These are phyloP conservation scores for Zoanthus solanderi DNA, from an alignment of 92 coral and sea anemone genomes.

Conservation along the genomic window DNA sequence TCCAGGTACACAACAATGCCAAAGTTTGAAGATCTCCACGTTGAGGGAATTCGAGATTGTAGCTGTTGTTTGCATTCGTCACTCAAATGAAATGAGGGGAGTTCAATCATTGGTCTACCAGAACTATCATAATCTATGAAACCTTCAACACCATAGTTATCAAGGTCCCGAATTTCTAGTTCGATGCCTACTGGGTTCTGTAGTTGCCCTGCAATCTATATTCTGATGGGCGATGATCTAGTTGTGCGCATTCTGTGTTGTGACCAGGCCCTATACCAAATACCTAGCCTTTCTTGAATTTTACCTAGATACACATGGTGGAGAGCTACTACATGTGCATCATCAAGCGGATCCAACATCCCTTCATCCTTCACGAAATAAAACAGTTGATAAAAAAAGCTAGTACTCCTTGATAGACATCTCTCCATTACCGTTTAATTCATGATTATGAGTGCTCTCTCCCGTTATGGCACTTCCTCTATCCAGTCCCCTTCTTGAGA, in stretches of 20 bases:
- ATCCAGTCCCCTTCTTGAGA: constrained; percentile 58
- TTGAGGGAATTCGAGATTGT: background rate
- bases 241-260: constrained; percentile 24
- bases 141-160: constrained; percentile 37
- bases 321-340: background rate
- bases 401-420: constrained; percentile 68
- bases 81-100: background rate
- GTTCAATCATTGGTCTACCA: background rate
- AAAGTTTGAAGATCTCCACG: constrained; percentile 29
- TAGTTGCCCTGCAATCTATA: constrained; percentile 40
- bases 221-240: constrained; percentile 16
- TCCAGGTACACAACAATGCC: constrained; percentile 10
- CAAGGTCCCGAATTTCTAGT: background rate
- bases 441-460: constrained; percentile 16
- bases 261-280: constrained; percentile 10
- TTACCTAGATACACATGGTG: background rate
- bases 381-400: constrained; percentile 59
- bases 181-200: constrained; percentile 42
- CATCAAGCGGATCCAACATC: background rate
- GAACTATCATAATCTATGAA: constrained; percentile 3
- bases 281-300: background rate
- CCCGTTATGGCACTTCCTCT: constrained; percentile 70
- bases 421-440: constrained; percentile 65
- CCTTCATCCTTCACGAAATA: constrained; percentile 50
- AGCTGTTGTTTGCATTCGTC: constrained; percentile 1